Evolutionary conservation across 2,797 vertebrate species (phyloP).

Genomic region (Chanos chanos): DNA sequence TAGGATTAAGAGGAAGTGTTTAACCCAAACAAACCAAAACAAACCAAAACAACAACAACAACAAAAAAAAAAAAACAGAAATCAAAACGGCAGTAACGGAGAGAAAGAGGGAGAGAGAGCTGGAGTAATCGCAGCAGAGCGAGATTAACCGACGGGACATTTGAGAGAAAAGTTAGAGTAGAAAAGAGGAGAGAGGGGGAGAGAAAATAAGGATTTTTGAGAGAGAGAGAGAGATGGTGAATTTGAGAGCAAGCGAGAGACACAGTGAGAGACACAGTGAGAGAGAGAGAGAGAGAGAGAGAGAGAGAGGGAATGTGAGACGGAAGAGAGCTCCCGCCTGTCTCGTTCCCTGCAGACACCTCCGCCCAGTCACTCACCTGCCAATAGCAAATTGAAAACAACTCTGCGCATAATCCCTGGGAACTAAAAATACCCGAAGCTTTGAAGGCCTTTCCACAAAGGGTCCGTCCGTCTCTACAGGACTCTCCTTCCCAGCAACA

Average conservation of each 20-base stretch:
- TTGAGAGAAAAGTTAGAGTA: slow-evolving; percentile 7
- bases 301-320: slow-evolving; percentile 41
- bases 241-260: slow-evolving; percentile 8
- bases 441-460: slow-evolving; percentile 53
- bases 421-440: slow-evolving; percentile 67
- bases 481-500: slow-evolving; percentile 55
- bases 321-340: slow-evolving; percentile 37
- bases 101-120: slow-evolving; percentile 1
- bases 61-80: background rate
- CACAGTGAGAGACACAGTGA: background rate
- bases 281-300: background rate
- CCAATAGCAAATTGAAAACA: slow-evolving; percentile 71
- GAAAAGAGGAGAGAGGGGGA: slow-evolving; percentile 8
- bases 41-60: too few relatives aligned
- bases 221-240: background rate
- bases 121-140: background rate
- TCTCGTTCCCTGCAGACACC: slow-evolving; percentile 52
- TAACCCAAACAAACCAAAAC: too few relatives aligned
- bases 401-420: slow-evolving; percentile 63
- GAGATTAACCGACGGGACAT: background rate
- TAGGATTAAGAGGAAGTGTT: background rate
- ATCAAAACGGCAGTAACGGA: background rate
- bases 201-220: background rate
- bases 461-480: slow-evolving; percentile 46
- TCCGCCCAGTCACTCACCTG: slow-evolving; percentile 62